phyloP scores from a whole-genome alignment of 2,113 vertebrate species.

The Elephas maximus region DNA sequence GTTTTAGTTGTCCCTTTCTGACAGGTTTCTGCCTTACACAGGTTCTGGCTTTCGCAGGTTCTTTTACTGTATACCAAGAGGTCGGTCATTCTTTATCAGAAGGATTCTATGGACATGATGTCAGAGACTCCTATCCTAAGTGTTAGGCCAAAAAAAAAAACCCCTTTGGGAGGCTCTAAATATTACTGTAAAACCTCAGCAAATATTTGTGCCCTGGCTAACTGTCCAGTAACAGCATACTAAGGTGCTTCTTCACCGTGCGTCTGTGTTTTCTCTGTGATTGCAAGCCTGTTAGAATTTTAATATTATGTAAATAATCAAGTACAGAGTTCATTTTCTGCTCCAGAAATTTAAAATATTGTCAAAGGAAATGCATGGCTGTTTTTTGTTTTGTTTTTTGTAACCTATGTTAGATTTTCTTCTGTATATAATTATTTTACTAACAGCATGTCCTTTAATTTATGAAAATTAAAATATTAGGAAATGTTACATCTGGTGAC shows the following conservation, averaged over 20 bases:
- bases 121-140: background rate
- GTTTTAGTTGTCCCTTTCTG: too few species aligned
- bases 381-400: background rate
- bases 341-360: background rate
- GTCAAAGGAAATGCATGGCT: background rate
- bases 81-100: background rate
- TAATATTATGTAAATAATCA: background rate
- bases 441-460: background rate
- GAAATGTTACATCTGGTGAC: background rate
- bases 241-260: too few species aligned
- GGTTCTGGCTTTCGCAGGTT: too few species aligned
- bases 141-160: background rate
- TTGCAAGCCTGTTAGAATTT: background rate
- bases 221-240: background rate
- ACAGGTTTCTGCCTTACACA: too few species aligned
- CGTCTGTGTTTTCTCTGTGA: background rate
- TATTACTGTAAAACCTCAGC: background rate
- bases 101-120: too few species aligned
- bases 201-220: background rate
- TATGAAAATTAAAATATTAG: background rate
- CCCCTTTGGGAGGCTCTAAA: background rate
- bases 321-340: background rate
- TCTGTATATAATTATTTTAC: background rate
- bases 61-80: background rate
- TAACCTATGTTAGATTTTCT: background rate